These are phyloP conservation scores for Mycalesis mineus DNA, from an alignment of 2,888 invertebrate species.

Conservation along the genomic window DNA sequence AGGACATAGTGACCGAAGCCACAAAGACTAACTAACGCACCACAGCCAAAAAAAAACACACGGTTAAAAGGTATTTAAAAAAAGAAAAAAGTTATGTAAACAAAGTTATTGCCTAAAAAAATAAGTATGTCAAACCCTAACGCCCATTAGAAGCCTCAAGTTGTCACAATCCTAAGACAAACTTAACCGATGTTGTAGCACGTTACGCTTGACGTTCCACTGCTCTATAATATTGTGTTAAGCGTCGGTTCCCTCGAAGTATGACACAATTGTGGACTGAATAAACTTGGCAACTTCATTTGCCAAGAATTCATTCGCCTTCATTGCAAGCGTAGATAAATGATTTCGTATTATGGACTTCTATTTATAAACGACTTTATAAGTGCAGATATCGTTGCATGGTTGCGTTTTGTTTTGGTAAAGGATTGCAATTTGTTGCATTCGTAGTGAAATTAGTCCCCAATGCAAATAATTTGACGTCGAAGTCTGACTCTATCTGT, in stretches of 20 bases:
- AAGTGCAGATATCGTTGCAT: too few relatives aligned
- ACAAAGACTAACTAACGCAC: too few relatives aligned
- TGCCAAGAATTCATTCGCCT: conserved; percentile 44
- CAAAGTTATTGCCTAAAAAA: too few relatives aligned
- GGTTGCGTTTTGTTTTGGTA: too few relatives aligned
- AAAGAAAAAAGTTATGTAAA: too few relatives aligned
- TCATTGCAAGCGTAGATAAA: conserved; percentile 11
- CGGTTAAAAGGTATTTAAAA: too few relatives aligned
- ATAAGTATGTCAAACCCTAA: not conserved
- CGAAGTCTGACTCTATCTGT: too few relatives aligned
- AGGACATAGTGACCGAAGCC: too few relatives aligned
- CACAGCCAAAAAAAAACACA: too few relatives aligned
- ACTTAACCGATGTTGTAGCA: conserved; percentile 46
- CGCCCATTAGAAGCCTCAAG: conserved; percentile 26
- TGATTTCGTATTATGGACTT: not conserved
- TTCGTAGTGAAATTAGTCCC: too few relatives aligned
- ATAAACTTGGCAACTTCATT: conserved; percentile 56
- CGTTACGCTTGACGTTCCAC: conserved; percentile 59
- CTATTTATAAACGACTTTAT: not conserved
- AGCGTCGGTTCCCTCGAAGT: conserved; percentile 56
- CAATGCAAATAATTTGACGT: too few relatives aligned
- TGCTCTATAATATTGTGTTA: conserved; percentile 67
- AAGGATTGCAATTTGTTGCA: too few relatives aligned
- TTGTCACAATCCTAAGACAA: conserved; percentile 45
- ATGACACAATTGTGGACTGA: conserved; percentile 61